These are phyloP conservation scores for Peromyscus californicus DNA, from an alignment of 2,113 vertebrate genomes.

Conservation along the genomic window DNA sequence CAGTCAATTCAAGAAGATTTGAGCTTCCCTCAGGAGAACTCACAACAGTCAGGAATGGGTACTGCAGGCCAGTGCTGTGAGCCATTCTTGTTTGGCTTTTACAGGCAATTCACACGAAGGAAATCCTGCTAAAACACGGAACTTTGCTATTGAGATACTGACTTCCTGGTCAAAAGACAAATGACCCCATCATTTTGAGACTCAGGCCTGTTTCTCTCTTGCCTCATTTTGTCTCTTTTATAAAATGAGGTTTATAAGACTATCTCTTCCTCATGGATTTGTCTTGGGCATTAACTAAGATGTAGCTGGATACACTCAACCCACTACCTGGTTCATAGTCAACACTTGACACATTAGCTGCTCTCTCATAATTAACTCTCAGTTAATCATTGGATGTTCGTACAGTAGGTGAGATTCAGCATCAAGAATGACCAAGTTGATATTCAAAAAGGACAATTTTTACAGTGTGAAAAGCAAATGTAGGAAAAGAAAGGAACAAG, in stretches of 20 bases:
- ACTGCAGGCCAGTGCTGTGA: accelerated
- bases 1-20: not conserved
- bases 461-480: not conserved
- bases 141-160: not conserved
- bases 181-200: not conserved
- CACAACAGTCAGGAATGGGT: not conserved
- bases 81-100: not conserved
- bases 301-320: not conserved
- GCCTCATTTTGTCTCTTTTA: not conserved
- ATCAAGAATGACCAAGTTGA: not conserved
- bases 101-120: not conserved
- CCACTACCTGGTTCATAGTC: not conserved
- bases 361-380: not conserved
- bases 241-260: not conserved
- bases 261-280: not conserved
- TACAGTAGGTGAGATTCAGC: not conserved
- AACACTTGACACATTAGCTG: not conserved
- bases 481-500: not conserved
- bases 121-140: not conserved
- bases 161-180: not conserved
- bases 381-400: not conserved
- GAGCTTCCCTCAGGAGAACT: not conserved
- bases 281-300: not conserved
- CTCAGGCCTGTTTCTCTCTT: not conserved
- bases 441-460: not conserved